Conservation (phyloP, 1,140 invertebrate species). For the Ganaspis sp. region DNA sequence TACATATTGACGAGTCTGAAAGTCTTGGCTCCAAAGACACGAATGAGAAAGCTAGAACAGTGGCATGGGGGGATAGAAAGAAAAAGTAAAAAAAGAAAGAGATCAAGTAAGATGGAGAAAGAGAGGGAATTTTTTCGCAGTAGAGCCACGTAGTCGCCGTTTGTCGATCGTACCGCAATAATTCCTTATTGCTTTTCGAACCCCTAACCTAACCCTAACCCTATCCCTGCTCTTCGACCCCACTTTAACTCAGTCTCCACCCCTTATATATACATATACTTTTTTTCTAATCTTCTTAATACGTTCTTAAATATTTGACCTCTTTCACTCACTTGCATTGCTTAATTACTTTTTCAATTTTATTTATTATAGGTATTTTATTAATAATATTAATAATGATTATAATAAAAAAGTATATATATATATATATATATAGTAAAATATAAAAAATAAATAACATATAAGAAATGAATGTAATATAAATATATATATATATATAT, state of each 20-base stretch:
- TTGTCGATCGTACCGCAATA: slow-evolving; percentile 77
- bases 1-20: slow-evolving; percentile 68
- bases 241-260: slow-evolving; percentile 40
- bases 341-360: too few species aligned
- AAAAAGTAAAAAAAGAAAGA: slow-evolving; percentile 47
- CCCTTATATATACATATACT: slow-evolving; percentile 35
- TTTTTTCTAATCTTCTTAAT: slow-evolving; percentile 29
- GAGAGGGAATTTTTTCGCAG: slow-evolving; percentile 65
- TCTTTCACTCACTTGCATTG: too few species aligned
- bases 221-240: slow-evolving; percentile 32
- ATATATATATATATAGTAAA: too few species aligned
- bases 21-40: slow-evolving; percentile 32
- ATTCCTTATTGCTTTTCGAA: slow-evolving; percentile 76
- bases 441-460: too few species aligned
- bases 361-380: too few species aligned
- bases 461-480: too few species aligned
- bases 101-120: slow-evolving; percentile 41
- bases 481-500: too few species aligned
- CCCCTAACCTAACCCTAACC: slow-evolving; percentile 61
- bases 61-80: slow-evolving; percentile 37
- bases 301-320: slow-evolving; percentile 25
- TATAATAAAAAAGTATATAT: too few species aligned
- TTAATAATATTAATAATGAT: too few species aligned
- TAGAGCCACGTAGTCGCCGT: slow-evolving; percentile 75
- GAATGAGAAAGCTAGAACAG: slow-evolving; percentile 31